Percentiles rank a stretch among this genome's conserved stretches.
These are phyloP conservation scores for Poliocrania exsul DNA, from an alignment of 2,797 vertebrate species.

Conservation along the genomic window DNA sequence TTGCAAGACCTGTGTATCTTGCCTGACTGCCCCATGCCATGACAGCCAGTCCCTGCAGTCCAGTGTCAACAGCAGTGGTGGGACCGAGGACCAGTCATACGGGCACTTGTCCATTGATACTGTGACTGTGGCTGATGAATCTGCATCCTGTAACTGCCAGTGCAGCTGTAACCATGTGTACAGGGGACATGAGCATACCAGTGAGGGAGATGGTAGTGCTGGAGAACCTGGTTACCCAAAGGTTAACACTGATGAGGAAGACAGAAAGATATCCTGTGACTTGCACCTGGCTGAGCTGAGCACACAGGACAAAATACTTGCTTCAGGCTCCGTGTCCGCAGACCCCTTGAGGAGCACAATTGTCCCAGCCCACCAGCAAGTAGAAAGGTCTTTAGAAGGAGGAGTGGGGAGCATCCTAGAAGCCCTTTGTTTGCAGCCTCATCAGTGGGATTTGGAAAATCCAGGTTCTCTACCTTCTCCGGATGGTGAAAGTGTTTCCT, in stretches of 20 bases:
- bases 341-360: not conserved
- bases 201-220: slow-evolving; percentile 8
- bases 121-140: slow-evolving; percentile 83
- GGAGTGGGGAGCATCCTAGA: slow-evolving; percentile 54
- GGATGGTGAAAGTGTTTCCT: slow-evolving; percentile 80
- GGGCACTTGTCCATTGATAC: slow-evolving; percentile 88
- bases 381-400: not conserved
- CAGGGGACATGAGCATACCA: slow-evolving; percentile 1
- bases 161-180: slow-evolving; percentile 10
- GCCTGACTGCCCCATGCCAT: not conserved
- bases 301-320: not conserved
- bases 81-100: slow-evolving; percentile 60
- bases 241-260: slow-evolving; percentile 45
- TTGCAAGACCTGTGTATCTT: slow-evolving; percentile 2
- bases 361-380: not conserved
- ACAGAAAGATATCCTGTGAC: not conserved
- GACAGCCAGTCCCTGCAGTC: not conserved
- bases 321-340: slow-evolving; percentile 51
- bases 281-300: slow-evolving; percentile 9
- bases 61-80: slow-evolving; percentile 16
- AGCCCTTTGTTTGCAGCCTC: slow-evolving; percentile 39
- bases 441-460: slow-evolving; percentile 68
- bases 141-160: slow-evolving; percentile 40
- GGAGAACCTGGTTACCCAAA: slow-evolving; percentile 69
- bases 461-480: slow-evolving; percentile 45